Evolutionary conservation across 2,888 invertebrate species (phyloP).

Genomic region (Lordiphosa andalusiaca): DNA sequence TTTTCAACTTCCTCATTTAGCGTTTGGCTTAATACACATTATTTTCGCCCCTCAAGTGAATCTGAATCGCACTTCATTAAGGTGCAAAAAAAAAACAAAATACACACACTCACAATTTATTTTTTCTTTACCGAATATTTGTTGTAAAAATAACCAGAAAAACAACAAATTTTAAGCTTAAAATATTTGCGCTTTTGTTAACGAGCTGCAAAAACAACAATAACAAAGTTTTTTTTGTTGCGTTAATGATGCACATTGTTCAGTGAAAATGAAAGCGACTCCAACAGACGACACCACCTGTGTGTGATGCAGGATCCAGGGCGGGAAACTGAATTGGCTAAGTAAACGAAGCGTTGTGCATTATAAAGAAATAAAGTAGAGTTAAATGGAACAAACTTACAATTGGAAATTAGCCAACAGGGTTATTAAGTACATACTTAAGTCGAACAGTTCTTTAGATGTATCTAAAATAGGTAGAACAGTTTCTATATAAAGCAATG

Average conservation of each 20-base stretch:
- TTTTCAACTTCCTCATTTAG: constrained; percentile 70
- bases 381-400: too few relatives aligned
- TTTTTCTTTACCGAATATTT: constrained; percentile 35
- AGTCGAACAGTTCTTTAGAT: too few relatives aligned
- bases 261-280: constrained; percentile 68
- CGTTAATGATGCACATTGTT: constrained; percentile 75
- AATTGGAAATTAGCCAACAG: too few relatives aligned
- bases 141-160: constrained; percentile 57
- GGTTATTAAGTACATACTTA: too few relatives aligned
- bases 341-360: too few relatives aligned
- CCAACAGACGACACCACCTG: background rate
- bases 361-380: too few relatives aligned
- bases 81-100: constrained; percentile 37
- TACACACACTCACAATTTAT: constrained; percentile 32
- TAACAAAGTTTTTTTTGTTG: constrained; percentile 41
- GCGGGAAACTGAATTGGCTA: too few relatives aligned
- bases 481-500: too few relatives aligned
- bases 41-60: constrained; percentile 40
- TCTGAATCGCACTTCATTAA: constrained; percentile 73
- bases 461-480: too few relatives aligned
- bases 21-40: constrained; percentile 31
- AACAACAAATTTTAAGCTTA: constrained; percentile 51
- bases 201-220: constrained; percentile 48
- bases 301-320: too few relatives aligned
- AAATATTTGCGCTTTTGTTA: constrained; percentile 75